Conservation (phyloP, 2,797 vertebrate species). For the Coregonus suidteri region DNA sequence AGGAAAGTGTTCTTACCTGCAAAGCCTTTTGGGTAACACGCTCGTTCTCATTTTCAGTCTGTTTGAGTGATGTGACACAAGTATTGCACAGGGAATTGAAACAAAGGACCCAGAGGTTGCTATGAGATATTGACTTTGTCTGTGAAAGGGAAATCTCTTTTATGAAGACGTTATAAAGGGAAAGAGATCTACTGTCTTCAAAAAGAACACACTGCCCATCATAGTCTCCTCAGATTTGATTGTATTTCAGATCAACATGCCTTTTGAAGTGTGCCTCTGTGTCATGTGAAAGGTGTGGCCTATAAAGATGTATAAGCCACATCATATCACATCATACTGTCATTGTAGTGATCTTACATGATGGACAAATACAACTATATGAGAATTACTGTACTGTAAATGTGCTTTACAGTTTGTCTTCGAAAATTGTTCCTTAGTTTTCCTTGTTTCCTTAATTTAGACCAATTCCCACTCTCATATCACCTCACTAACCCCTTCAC, state of each 20-base stretch:
- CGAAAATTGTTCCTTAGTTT: neutral
- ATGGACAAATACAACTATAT: neutral
- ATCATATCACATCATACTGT: neutral
- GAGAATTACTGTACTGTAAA: neutral
- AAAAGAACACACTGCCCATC: neutral
- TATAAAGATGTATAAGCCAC: constrained; percentile 1
- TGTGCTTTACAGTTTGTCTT: neutral
- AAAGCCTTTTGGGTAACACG: constrained; percentile 22
- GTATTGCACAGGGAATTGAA: constrained; percentile 33
- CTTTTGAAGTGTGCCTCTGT: constrained; percentile 15
- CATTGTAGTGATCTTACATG: neutral
- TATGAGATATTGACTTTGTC: constrained; percentile 54
- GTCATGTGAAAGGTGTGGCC: neutral
- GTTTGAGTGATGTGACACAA: constrained; percentile 27
- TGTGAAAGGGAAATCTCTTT: constrained; percentile 42
- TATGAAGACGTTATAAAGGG: constrained; percentile 42
- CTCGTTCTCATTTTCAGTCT: constrained; percentile 10
- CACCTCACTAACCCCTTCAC: neutral
- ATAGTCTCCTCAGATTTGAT: neutral
- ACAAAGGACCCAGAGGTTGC: constrained; percentile 51
- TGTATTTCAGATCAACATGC: constrained; percentile 27
- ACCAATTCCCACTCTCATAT: constrained; percentile 5
- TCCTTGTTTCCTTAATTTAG: neutral
- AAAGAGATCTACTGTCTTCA: constrained; percentile 31
- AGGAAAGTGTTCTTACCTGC: neutral